Percentiles rank a stretch among this genome's conserved stretches.
These are phyloP conservation scores for Brienomyrus brachyistius DNA, from an alignment of 2,113 vertebrate species.

Conservation along the genomic window DNA sequence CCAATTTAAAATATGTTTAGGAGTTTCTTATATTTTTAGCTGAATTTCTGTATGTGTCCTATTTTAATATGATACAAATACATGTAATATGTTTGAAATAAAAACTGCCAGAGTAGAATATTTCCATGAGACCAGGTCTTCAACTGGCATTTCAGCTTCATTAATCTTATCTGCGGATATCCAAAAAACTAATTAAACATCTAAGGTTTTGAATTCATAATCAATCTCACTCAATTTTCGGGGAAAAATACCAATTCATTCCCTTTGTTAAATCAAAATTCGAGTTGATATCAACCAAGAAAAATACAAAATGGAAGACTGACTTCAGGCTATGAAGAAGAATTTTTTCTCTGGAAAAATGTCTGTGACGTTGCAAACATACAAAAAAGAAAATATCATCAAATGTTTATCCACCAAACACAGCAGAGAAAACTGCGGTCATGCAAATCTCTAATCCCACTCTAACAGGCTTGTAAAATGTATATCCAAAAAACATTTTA, in stretches of 20 bases:
- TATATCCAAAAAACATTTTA: not conserved
- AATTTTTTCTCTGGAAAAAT: not conserved
- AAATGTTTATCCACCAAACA: not conserved
- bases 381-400: not conserved
- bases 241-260: not conserved
- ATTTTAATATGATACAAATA: not conserved
- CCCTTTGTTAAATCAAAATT: not conserved
- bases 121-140: not conserved
- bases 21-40: not conserved
- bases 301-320: not conserved
- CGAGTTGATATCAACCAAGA: not conserved
- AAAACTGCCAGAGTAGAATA: not conserved
- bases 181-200: conserved; percentile 19
- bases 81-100: not conserved
- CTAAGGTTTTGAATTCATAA: conserved; percentile 6
- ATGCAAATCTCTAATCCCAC: not conserved
- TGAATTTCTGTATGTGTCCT: not conserved
- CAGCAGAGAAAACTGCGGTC: not conserved
- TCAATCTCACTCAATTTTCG: not conserved
- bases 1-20: not conserved
- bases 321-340: no score
- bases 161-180: conserved; percentile 10
- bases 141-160: not conserved
- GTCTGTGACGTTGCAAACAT: not conserved
- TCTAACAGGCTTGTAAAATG: not conserved